phyloP scores from a whole-genome alignment of 1,140 invertebrate species.

The Nasonia vitripennis region DNA sequence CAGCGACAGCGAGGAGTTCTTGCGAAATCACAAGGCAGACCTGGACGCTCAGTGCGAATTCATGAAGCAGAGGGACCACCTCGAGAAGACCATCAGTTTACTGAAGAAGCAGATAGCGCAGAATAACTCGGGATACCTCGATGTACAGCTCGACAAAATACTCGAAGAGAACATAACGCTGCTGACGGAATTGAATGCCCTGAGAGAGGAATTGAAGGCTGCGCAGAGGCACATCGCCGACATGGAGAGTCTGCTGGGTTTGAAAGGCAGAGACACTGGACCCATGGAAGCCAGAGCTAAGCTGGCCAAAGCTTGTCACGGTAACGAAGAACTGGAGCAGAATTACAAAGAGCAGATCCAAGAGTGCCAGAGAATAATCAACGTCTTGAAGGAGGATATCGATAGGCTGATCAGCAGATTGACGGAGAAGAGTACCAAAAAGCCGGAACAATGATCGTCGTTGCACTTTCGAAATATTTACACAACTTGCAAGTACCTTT shows the following conservation, averaged over 20 bases:
- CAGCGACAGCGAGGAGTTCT: constrained; percentile 81
- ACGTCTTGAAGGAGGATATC: constrained; percentile 63
- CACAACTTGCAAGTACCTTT: neutral
- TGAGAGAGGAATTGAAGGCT: constrained; percentile 81
- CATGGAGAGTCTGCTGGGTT: constrained; percentile 83
- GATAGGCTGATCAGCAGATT: constrained; percentile 54
- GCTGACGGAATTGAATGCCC: constrained; percentile 84
- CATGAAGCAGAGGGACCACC: constrained; percentile 84
- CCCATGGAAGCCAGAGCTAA: constrained; percentile 77
- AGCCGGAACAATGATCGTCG: neutral
- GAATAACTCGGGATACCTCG: constrained; percentile 63
- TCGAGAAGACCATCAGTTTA: constrained; percentile 83
- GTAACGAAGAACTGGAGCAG: constrained; percentile 78
- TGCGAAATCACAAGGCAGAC: constrained; percentile 79
- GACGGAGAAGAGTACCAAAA: constrained; percentile 17
- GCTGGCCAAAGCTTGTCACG: constrained; percentile 78
- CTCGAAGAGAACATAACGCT: constrained; percentile 85
- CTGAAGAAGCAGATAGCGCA: constrained; percentile 77
- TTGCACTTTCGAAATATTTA: neutral
- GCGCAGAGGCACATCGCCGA: constrained; percentile 79
- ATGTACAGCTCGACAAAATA: constrained; percentile 73
- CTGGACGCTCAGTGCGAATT: constrained; percentile 87
- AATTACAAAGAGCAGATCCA: constrained; percentile 64
- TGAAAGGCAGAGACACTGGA: constrained; percentile 75
- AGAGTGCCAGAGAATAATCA: constrained; percentile 62